These are phyloP conservation scores for Oxytorus armatus DNA, from an alignment of 2,888 invertebrate species.

Conservation along the genomic window DNA sequence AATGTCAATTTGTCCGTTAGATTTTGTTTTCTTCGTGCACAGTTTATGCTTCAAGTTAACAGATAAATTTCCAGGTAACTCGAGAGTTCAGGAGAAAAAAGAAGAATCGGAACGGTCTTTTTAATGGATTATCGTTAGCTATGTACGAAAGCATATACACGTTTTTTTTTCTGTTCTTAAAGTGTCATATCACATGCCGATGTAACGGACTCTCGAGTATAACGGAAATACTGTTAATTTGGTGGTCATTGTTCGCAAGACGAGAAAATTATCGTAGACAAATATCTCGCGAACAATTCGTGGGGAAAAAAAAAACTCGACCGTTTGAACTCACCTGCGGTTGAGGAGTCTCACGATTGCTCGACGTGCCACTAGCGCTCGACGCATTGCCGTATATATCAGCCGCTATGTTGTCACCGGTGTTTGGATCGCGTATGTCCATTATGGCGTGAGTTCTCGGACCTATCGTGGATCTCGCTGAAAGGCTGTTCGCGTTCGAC, in stretches of 20 bases:
- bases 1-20: too few relatives aligned
- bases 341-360: slow-evolving; percentile 86
- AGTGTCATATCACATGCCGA: not conserved
- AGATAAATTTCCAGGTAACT: slow-evolving; percentile 16
- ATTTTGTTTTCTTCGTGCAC: slow-evolving; percentile 18
- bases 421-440: slow-evolving; percentile 85
- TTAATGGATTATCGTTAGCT: slow-evolving; percentile 15
- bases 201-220: not conserved
- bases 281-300: slow-evolving; percentile 17
- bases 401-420: slow-evolving; percentile 86
- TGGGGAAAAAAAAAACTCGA: too few relatives aligned
- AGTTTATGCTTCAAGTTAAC: not conserved
- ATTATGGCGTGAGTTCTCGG: slow-evolving; percentile 81
- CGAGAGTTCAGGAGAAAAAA: slow-evolving; percentile 10
- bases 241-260: not conserved
- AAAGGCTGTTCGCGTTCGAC: slow-evolving; percentile 68
- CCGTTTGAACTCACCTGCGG: slow-evolving; percentile 79
- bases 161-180: not conserved
- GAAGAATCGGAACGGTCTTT: slow-evolving; percentile 6
- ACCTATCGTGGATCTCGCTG: slow-evolving; percentile 72
- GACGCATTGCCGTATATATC: slow-evolving; percentile 85
- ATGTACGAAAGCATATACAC: not conserved
- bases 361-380: slow-evolving; percentile 85
- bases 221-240: not conserved
- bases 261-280: not conserved